phyloP scores from a whole-genome alignment of 2,888 invertebrate genomes.

The Rotaria magnacalcarata region DNA sequence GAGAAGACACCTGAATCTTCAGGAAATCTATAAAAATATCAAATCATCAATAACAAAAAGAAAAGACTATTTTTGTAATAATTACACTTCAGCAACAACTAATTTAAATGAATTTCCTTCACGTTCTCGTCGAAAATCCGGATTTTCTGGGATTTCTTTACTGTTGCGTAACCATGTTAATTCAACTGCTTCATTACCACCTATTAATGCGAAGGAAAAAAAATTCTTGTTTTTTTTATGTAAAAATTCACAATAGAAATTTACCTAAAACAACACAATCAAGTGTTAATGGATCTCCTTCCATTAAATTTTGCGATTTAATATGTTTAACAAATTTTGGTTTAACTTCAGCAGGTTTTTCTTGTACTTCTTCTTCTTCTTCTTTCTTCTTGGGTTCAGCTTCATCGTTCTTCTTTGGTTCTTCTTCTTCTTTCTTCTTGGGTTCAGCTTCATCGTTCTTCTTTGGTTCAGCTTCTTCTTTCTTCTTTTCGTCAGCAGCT shows the following conservation, averaged over 20 bases:
- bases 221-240: neutral
- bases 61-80: neutral
- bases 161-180: slow-evolving; percentile 87
- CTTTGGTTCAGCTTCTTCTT: too few relatives aligned
- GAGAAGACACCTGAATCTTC: slow-evolving; percentile 89
- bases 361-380: slow-evolving; percentile 27
- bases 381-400: slow-evolving; percentile 4
- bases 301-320: slow-evolving; percentile 71
- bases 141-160: slow-evolving; percentile 89
- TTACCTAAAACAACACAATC: slow-evolving; percentile 72
- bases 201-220: neutral
- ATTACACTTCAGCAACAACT: slow-evolving; percentile 71
- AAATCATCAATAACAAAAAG: neutral
- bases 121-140: slow-evolving; percentile 88
- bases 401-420: slow-evolving; percentile 51
- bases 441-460: slow-evolving; percentile 15
- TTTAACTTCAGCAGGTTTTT: slow-evolving; percentile 36
- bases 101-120: slow-evolving; percentile 79
- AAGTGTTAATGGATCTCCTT: slow-evolving; percentile 79
- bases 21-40: slow-evolving; percentile 70
- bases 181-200: neutral
- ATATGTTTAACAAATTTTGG: slow-evolving; percentile 63
- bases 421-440: slow-evolving; percentile 45
- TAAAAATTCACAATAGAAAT: slow-evolving; percentile 53
- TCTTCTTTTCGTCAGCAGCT: neutral